A percentile compares a stretch with the other conserved stretches of the same genome.
Evolutionary conservation across 2,113 vertebrate genomes (phyloP).

Genomic region (Nipponia nippon): DNA sequence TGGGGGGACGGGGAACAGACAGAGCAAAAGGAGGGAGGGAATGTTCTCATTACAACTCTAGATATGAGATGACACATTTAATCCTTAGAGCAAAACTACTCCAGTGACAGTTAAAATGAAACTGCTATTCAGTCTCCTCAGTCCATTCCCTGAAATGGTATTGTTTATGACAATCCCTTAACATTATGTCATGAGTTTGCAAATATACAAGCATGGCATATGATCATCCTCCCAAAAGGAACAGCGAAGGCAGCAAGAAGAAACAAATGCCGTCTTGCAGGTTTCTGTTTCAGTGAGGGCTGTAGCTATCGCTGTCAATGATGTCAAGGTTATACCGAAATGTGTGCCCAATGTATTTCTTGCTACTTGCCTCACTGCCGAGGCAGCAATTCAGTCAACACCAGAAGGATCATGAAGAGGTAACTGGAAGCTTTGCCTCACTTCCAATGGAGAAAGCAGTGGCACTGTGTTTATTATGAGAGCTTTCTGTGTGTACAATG

Average conservation of each 20-base stretch:
- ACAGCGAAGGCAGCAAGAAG: conserved; percentile 32
- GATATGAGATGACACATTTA: background rate
- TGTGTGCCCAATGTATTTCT: conserved; percentile 44
- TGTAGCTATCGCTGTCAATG: conserved; percentile 33
- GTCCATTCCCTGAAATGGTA: conserved; percentile 41
- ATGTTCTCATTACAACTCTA: background rate
- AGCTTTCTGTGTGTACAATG: background rate
- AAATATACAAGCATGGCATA: conserved; percentile 35
- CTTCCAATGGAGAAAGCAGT: background rate
- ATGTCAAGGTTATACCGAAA: conserved; percentile 60
- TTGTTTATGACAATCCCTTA: conserved; percentile 40
- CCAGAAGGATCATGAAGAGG: background rate
- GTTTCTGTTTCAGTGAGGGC: conserved; percentile 33
- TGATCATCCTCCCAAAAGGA: background rate
- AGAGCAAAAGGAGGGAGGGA: background rate
- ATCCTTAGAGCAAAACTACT: background rate
- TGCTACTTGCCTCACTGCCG: conserved; percentile 42
- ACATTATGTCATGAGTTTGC: conserved; percentile 51
- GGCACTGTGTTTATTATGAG: background rate
- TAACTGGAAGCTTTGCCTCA: background rate
- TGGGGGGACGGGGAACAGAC: background rate
- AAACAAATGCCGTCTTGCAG: conserved; percentile 5
- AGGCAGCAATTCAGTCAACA: conserved; percentile 14
- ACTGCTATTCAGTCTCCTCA: background rate
- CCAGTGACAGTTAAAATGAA: background rate